Conservation (phyloP, 2,888 invertebrate species). For the Phaonia tiefii region DNA sequence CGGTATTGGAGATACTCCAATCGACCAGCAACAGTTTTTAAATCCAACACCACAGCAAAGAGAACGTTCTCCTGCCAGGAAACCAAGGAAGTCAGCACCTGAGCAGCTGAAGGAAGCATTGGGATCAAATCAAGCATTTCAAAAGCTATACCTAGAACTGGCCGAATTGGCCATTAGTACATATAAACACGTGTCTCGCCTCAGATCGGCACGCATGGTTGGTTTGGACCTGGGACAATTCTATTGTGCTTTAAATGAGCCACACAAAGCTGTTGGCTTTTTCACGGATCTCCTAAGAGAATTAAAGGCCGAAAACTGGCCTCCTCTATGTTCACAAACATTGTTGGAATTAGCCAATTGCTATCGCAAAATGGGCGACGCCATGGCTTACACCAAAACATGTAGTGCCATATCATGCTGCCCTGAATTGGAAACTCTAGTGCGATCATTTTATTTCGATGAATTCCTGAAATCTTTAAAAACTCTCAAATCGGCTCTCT, state of each 20-base stretch:
- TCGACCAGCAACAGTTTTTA: slow-evolving; percentile 78
- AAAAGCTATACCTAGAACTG: slow-evolving; percentile 94
- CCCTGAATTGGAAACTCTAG: slow-evolving; percentile 87
- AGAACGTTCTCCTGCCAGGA: slow-evolving; percentile 81
- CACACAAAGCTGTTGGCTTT: slow-evolving; percentile 94
- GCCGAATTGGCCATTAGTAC: slow-evolving; percentile 98
- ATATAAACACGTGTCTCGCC: slow-evolving; percentile 94
- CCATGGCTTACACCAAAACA: slow-evolving; percentile 86
- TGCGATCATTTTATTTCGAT: slow-evolving; percentile 89
- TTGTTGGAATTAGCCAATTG: slow-evolving; percentile 92
- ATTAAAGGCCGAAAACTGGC: slow-evolving; percentile 94
- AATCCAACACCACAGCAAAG: slow-evolving; percentile 76
- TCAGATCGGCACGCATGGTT: slow-evolving; percentile 91
- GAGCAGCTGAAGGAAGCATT: slow-evolving; percentile 94
- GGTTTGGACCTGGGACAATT: slow-evolving; percentile 94
- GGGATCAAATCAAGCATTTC: slow-evolving; percentile 93
- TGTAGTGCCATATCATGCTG: slow-evolving; percentile 91
- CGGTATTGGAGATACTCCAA: slow-evolving; percentile 91
- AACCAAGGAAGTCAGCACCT: slow-evolving; percentile 83
- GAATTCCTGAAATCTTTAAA: slow-evolving; percentile 88
- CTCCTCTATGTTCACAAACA: slow-evolving; percentile 89
- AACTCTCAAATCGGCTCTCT: slow-evolving; percentile 73
- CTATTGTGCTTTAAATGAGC: slow-evolving; percentile 92
- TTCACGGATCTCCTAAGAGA: slow-evolving; percentile 92
- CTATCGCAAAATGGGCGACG: slow-evolving; percentile 90